Percentiles rank a stretch among this genome's conserved stretches.
These are phyloP conservation scores for Drosophila busckii DNA, from an alignment of 1,140 invertebrate species.

Conservation along the genomic window DNA sequence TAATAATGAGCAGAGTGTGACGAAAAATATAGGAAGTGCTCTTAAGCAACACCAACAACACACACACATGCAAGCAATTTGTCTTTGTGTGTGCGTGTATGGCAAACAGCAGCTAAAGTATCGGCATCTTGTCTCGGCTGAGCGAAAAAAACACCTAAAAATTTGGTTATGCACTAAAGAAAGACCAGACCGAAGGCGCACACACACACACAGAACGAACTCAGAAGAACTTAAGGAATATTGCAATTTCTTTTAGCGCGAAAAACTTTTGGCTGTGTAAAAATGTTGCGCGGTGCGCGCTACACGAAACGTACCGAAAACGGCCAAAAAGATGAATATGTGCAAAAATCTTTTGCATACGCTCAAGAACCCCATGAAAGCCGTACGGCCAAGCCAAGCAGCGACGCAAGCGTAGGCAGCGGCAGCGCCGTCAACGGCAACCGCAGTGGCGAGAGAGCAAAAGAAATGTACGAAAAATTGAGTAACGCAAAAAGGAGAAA, in stretches of 20 bases:
- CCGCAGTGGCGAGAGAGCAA: slow-evolving; percentile 41
- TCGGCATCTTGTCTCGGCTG: slow-evolving; percentile 29
- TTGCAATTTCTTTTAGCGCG: slow-evolving; percentile 56
- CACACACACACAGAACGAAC: slow-evolving; percentile 31
- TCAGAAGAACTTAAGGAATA: slow-evolving; percentile 17
- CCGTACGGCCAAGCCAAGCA: slow-evolving; percentile 42
- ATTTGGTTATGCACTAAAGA: slow-evolving; percentile 3
- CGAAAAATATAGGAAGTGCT: slow-evolving; percentile 37
- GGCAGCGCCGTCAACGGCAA: slow-evolving; percentile 29
- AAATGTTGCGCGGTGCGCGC: slow-evolving; percentile 54
- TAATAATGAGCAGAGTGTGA: slow-evolving; percentile 16
- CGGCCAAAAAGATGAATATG: slow-evolving; percentile 79
- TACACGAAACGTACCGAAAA: slow-evolving; percentile 78
- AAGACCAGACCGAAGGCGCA: slow-evolving; percentile 5
- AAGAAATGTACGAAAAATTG: slow-evolving; percentile 33
- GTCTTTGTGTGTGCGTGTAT: slow-evolving; percentile 2
- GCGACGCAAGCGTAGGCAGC: slow-evolving; percentile 32
- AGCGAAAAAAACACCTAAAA: slow-evolving; percentile 5
- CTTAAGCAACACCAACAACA: no score
- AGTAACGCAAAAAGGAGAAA: slow-evolving; percentile 11
- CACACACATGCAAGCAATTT: no score
- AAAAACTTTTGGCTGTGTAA: slow-evolving; percentile 53
- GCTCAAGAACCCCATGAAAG: slow-evolving; percentile 77
- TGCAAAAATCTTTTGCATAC: slow-evolving; percentile 79
- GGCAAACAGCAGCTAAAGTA: slow-evolving; percentile 29